Conservation (phyloP, 2,888 invertebrate genomes). For the Drosophila testacea region DNA sequence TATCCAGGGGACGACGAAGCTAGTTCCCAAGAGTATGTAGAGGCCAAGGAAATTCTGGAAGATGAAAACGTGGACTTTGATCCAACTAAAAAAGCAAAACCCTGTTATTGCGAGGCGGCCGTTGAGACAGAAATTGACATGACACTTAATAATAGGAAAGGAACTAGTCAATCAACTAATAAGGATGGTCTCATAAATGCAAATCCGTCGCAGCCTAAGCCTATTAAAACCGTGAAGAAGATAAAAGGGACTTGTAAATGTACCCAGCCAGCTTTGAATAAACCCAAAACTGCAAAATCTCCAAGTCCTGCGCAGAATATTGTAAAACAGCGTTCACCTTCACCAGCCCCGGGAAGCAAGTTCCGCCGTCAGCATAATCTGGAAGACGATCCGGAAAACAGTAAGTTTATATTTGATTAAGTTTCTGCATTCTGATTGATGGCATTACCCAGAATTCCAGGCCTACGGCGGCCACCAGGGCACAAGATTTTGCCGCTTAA, state of each 20-base stretch:
- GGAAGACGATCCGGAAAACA: constrained; percentile 30
- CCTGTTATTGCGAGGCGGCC: constrained; percentile 21
- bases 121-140: constrained; percentile 53
- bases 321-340: background rate
- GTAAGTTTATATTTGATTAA: constrained; percentile 35
- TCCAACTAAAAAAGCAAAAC: background rate
- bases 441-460: constrained; percentile 50
- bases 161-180: background rate
- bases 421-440: constrained; percentile 39
- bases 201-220: background rate
- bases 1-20: background rate
- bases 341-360: background rate
- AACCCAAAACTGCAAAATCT: background rate
- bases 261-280: too few species aligned
- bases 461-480: constrained; percentile 15
- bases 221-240: background rate
- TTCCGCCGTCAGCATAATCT: constrained; percentile 2
- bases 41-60: background rate
- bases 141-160: constrained; percentile 14
- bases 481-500: background rate
- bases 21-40: background rate
- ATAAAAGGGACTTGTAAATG: background rate
- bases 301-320: background rate
- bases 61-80: background rate
- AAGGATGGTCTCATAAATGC: background rate